Percentiles rank a stretch among this genome's conserved stretches.
These are phyloP conservation scores for Rhabdornis inornatus DNA, from an alignment of 2,113 vertebrate species.

Conservation along the genomic window DNA sequence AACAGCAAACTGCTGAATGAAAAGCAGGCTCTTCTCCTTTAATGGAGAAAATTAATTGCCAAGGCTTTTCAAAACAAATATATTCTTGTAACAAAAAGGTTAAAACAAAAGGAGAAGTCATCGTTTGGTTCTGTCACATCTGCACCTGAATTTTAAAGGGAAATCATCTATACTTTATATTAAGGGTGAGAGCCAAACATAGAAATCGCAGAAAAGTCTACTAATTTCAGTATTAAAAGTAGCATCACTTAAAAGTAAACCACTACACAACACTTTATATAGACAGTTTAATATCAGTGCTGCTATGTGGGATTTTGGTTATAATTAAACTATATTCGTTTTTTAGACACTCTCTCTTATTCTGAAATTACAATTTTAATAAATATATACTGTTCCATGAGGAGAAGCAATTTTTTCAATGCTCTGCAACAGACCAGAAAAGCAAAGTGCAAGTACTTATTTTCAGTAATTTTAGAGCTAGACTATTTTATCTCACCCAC, in stretches of 20 bases:
- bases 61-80: not conserved
- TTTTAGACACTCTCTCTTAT: not conserved
- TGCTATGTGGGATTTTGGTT: rapidly evolving
- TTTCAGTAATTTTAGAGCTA: not conserved
- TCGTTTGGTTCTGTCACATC: not conserved
- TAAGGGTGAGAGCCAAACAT: not conserved
- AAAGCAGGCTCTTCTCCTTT: conserved; percentile 29
- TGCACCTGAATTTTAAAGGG: not conserved
- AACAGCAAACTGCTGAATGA: not conserved
- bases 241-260: not conserved
- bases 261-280: not conserved
- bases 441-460: not conserved
- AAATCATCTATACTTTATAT: not conserved
- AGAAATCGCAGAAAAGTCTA: not conserved
- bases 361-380: not conserved
- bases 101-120: conserved; percentile 30
- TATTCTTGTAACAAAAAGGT: not conserved
- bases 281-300: not conserved
- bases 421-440: not conserved
- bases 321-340: not conserved
- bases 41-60: conserved; percentile 20
- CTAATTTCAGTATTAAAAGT: not conserved
- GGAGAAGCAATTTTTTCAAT: not conserved
- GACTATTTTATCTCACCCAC: not conserved
- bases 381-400: not conserved